Evolutionary conservation across 1,140 invertebrate genomes (phyloP), one percentile per base, ranked within the genome.

Genomic region (Oedothorax gibbosus): DNA sequence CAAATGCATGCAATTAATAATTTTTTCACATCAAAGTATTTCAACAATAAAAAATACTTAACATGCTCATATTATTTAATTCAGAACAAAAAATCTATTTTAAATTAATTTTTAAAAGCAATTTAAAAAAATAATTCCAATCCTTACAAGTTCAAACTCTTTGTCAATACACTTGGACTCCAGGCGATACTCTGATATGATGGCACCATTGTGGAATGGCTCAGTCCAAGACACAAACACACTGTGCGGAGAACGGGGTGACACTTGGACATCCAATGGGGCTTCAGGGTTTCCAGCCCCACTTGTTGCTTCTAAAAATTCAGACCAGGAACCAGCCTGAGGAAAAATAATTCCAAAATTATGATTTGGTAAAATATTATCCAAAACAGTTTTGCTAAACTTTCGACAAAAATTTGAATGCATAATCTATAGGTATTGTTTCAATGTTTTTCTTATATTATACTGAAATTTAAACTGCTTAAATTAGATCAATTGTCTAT

Each of bases 251-350:
- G 93, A 93, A 87, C 93, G 93, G 82, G 90, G 91, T 2, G 91
- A 90, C 11, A 91, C 88, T 14, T 91, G 90, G 0, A 93, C 92
- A 12, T 91, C 86, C 18, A 91, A 89, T 3, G 95, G 94, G 20
- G 91, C 89, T 84, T 94, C 93, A 3, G 96, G 96, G 4, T 94
- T 92, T 4, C 95, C 95, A 21, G 95, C 92, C 7, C 95, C 95
- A 86, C 94, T 95, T 10, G 92, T 91, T 69, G 96, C 93, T 86
- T 93, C 92, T 77, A 96, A 89, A 69, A 91, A 90, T 65, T 94
- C 93, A 6, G 95, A 96, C 93, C 95, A 95, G 3, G 92, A 92
- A 50, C 96, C 94, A 71, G 93, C 91, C 92, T 92, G 77, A 15
- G 87, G 86, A 50, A 49, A 86, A 84, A 51, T n/a, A 11, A 60